Evolutionary conservation across 1,140 invertebrate genomes (phyloP).

Genomic region (Doryteuthis pealeii): DNA sequence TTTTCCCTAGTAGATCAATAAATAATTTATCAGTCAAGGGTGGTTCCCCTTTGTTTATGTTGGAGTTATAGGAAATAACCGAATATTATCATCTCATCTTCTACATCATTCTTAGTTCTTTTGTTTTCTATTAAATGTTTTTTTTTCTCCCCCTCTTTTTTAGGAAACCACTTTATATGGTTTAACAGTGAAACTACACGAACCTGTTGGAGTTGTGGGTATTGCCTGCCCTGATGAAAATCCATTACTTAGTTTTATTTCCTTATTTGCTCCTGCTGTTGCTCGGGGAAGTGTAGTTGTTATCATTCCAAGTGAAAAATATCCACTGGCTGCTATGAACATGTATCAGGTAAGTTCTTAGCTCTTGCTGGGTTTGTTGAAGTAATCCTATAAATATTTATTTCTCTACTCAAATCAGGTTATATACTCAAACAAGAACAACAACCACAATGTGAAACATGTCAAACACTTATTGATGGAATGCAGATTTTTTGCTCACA

Average conservation of each 20-base stretch:
- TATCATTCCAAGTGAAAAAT: conserved; percentile 60
- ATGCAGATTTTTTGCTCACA: no score
- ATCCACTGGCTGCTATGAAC: conserved; percentile 59
- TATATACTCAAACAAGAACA: no score
- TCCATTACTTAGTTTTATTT: conserved; percentile 61
- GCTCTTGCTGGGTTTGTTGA: conserved; percentile 12
- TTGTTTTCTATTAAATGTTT: no score
- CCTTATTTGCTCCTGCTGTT: conserved; percentile 61
- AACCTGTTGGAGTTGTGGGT: conserved; percentile 63
- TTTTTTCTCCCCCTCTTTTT: no score
- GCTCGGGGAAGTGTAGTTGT: conserved; percentile 61
- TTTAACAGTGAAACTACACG: conserved; percentile 58
- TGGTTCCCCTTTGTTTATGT: no score
- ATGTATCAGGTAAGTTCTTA: conserved; percentile 60
- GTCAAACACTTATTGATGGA: no score
- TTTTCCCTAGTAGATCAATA: no score
- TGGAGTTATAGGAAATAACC: no score
- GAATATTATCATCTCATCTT: no score
- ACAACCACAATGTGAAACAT: no score
- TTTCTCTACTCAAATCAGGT: neutral
- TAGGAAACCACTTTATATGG: conserved; percentile 63
- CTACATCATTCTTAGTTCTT: no score
- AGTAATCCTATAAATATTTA: neutral
- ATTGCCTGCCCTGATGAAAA: conserved; percentile 61
- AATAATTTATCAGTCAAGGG: no score